Conservation (phyloP, 2,113 vertebrate genomes). For the Acanthisitta chloris region DNA sequence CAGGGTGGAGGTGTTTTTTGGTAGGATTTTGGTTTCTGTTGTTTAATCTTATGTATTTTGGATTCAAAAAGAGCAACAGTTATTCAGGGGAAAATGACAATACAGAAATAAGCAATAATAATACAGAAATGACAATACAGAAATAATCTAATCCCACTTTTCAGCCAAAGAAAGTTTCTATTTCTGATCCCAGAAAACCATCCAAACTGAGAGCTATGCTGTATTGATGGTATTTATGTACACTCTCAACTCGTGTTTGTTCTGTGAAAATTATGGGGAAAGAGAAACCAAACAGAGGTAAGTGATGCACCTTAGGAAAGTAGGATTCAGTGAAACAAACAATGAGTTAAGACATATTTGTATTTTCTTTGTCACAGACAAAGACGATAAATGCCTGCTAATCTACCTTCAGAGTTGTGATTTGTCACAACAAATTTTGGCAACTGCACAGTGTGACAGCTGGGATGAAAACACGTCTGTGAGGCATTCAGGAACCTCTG, state of each 20-base stretch:
- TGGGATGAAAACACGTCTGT: not conserved
- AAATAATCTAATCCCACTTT: not conserved
- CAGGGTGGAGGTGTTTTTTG: too few species aligned
- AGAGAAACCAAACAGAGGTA: not conserved
- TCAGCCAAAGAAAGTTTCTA: not conserved
- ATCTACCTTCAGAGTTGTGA: constrained; percentile 5
- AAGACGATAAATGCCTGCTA: not conserved
- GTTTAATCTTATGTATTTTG: not conserved
- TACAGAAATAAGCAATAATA: not conserved
- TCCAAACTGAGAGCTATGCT: not conserved
- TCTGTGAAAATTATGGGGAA: not conserved
- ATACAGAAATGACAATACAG: too few species aligned
- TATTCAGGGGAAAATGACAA: not conserved
- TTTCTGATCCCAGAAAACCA: not conserved
- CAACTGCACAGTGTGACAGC: not conserved
- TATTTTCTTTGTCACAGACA: not conserved
- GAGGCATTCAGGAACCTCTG: not conserved
- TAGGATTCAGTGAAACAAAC: not conserved
- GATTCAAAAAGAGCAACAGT: not conserved
- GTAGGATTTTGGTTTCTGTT: not conserved
- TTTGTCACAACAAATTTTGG: not conserved
- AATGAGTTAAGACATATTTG: not conserved
- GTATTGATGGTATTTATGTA: too few species aligned
- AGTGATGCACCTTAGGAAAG: not conserved
- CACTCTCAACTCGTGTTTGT: not conserved